A percentile compares a stretch with the other conserved stretches of the same genome.
These are phyloP conservation scores for Metellina segmentata DNA, from an alignment of 2,888 invertebrate genomes.

Conservation along the genomic window DNA sequence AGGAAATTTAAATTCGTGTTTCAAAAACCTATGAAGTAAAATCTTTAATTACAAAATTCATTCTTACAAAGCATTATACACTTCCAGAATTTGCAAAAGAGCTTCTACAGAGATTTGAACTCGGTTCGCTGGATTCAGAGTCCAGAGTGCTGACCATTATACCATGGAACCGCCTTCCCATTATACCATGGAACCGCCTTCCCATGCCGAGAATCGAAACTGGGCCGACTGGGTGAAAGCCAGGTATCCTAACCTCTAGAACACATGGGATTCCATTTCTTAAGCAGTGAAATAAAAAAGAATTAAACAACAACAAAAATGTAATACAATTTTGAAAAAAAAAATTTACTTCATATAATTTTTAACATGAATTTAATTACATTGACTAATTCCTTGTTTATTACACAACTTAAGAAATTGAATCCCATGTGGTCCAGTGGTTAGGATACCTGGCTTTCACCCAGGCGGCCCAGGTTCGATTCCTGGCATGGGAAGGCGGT, in stretches of 20 bases:
- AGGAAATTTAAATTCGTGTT: no score
- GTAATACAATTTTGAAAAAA: no score
- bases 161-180: conserved; percentile 18
- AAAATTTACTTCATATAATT: no score
- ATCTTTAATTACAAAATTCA: no score
- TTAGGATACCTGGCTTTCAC: conserved; percentile 37
- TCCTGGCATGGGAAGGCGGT: not conserved
- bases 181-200: conserved; percentile 20
- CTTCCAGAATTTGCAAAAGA: no score
- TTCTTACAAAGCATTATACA: no score
- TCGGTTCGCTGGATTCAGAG: conserved; percentile 31
- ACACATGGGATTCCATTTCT: not conserved
- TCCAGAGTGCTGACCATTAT: conserved; percentile 22
- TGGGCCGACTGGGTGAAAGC: not conserved
- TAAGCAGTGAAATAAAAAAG: no score
- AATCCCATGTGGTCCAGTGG: conserved; percentile 30
- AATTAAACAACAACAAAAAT: no score
- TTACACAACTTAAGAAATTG: no score
- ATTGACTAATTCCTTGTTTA: no score
- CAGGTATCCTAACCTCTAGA: not conserved
- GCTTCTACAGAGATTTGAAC: not conserved
- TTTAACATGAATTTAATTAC: no score
- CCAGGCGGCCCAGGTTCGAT: conserved; percentile 32
- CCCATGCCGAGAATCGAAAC: not conserved
- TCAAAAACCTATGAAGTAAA: no score